phyloP scores from a whole-genome alignment of 2,113 vertebrate genomes.

The Hiodon alosoides region DNA sequence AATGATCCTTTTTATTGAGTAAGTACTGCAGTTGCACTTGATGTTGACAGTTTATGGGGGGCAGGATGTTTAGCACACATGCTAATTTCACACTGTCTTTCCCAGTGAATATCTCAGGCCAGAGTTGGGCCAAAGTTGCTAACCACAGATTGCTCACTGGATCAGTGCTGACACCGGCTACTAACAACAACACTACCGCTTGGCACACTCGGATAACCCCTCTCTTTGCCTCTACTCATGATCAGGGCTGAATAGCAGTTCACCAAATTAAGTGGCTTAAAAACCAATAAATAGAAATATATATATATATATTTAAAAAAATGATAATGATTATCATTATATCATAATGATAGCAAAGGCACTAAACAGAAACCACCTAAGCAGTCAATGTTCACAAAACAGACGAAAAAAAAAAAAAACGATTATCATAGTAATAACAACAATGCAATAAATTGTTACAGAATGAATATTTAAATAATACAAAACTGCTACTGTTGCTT shows the following conservation, averaged over 20 bases:
- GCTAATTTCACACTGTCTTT: background rate
- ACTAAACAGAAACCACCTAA: slow-evolving; percentile 30
- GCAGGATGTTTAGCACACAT: background rate
- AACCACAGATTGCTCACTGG: background rate
- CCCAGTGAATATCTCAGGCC: slow-evolving; percentile 2
- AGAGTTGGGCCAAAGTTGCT: background rate
- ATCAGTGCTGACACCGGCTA: too few species aligned
- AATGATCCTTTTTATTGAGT: slow-evolving; percentile 6
- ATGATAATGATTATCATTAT: slow-evolving; percentile 66
- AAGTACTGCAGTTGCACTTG: background rate
- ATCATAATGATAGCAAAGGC: slow-evolving; percentile 33
- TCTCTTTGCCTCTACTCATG: background rate
- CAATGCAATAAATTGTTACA: slow-evolving; percentile 47
- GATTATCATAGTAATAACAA: slow-evolving; percentile 43
- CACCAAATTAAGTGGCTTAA: slow-evolving; percentile 62
- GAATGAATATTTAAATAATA: slow-evolving; percentile 5
- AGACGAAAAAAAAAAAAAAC: too few species aligned
- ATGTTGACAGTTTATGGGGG: background rate
- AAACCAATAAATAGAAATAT: slow-evolving; percentile 75
- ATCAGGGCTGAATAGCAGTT: slow-evolving; percentile 1
- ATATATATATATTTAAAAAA: slow-evolving; percentile 62
- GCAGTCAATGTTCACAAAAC: slow-evolving; percentile 16
- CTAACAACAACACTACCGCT: too few species aligned
- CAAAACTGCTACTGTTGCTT: slow-evolving; percentile 47
- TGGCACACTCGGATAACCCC: slow-evolving; percentile 1